phyloP scores from a whole-genome alignment of 1,140 invertebrate genomes.

The Sitophilus oryzae region DNA sequence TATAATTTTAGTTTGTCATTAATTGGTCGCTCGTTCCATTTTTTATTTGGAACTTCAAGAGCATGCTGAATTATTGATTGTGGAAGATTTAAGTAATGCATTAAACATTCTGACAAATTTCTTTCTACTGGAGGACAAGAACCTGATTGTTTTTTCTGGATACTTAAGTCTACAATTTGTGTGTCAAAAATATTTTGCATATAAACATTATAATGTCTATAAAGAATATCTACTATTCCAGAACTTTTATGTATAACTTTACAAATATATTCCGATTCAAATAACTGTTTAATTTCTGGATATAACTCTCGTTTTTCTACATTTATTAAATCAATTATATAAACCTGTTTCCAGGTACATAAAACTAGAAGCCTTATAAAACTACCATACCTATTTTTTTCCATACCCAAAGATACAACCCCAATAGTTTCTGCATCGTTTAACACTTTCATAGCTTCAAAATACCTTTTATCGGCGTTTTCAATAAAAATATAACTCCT shows the following conservation, averaged over 20 bases:
- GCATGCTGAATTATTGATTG: slow-evolving; percentile 17
- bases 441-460: slow-evolving; percentile 20
- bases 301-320: slow-evolving; percentile 14
- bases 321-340: slow-evolving; percentile 22
- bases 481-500: slow-evolving; percentile 21
- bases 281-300: slow-evolving; percentile 22
- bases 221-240: slow-evolving; percentile 19
- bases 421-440: slow-evolving; percentile 21
- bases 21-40: slow-evolving; percentile 22
- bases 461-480: slow-evolving; percentile 25
- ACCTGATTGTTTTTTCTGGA: slow-evolving; percentile 19
- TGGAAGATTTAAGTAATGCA: slow-evolving; percentile 26
- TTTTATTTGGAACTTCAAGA: slow-evolving; percentile 5
- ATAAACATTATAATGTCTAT: slow-evolving; percentile 21
- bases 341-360: slow-evolving; percentile 23
- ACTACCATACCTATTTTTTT: slow-evolving; percentile 10
- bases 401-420: slow-evolving; percentile 18
- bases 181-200: slow-evolving; percentile 26
- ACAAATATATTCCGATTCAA: slow-evolving; percentile 24
- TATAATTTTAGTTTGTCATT: slow-evolving; percentile 20
- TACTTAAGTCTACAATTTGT: slow-evolving; percentile 25
- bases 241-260: slow-evolving; percentile 27
- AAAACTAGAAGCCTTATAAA: slow-evolving; percentile 17
- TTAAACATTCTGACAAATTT: slow-evolving; percentile 20
- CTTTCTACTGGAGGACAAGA: slow-evolving; percentile 3